phyloP scores from a whole-genome alignment of 2,888 invertebrate species.

The Acanthosepion esculentum region DNA sequence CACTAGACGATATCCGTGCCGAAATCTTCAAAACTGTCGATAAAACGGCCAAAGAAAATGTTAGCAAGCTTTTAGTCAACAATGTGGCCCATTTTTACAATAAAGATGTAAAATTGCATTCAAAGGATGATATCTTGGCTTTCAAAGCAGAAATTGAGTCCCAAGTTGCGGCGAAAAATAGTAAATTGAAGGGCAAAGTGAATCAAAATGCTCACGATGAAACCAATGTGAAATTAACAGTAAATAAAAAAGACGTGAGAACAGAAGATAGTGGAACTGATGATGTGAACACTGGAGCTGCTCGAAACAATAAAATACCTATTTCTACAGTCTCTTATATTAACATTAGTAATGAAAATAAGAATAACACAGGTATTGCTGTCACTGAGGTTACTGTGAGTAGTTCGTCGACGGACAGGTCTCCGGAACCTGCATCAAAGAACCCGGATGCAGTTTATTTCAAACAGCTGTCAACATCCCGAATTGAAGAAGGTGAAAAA shows the following conservation, averaged over 20 bases:
- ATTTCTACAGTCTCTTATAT: not conserved
- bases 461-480: not conserved
- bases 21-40: constrained; percentile 36
- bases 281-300: not conserved
- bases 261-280: not conserved
- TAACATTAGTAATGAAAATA: not conserved
- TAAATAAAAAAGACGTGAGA: not conserved
- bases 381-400: not conserved
- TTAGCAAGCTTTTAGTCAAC: constrained; percentile 8
- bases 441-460: not conserved
- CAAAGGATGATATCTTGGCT: not conserved
- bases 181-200: not conserved
- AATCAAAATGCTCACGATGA: not conserved
- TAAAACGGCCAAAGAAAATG: constrained; percentile 24
- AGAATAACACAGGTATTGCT: not conserved
- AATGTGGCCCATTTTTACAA: not conserved
- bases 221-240: not conserved
- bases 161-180: not conserved
- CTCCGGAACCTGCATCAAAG: not conserved
- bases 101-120: not conserved
- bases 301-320: not conserved
- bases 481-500: not conserved
- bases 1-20: constrained; percentile 34
- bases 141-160: not conserved
- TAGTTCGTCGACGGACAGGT: not conserved